These are phyloP conservation scores for Drosophila buzzatii DNA, from an alignment of 2,888 invertebrate genomes.

Conservation along the genomic window DNA sequence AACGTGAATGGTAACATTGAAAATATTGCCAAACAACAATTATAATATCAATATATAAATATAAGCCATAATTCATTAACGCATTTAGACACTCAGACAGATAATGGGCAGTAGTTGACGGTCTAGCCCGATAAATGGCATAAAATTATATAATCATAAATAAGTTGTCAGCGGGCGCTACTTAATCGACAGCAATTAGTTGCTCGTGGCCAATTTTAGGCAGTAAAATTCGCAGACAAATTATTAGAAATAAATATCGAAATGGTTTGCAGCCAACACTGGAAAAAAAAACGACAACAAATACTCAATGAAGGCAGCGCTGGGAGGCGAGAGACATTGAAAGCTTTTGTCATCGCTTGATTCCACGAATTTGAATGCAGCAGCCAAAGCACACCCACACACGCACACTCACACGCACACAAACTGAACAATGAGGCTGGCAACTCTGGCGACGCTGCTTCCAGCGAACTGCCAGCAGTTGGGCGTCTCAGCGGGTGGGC, in stretches of 20 bases:
- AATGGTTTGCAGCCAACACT: slow-evolving; percentile 22
- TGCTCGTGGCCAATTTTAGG: slow-evolving; percentile 62
- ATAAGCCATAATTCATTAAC: slow-evolving; percentile 65
- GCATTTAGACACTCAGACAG: slow-evolving; percentile 39
- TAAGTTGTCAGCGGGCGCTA: slow-evolving; percentile 78
- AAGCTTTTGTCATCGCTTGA: slow-evolving; percentile 76
- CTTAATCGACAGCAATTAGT: slow-evolving; percentile 77
- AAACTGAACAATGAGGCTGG: slow-evolving; percentile 68
- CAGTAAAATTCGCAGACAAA: slow-evolving; percentile 46
- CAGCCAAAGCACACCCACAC: slow-evolving; percentile 34
- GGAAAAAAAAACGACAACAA: slow-evolving; percentile 21
- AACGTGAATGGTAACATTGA: background rate
- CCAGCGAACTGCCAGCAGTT: slow-evolving; percentile 48
- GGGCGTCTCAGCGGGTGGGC: slow-evolving; percentile 67
- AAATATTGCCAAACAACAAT: slow-evolving; percentile 31
- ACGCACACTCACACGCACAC: slow-evolving; percentile 2
- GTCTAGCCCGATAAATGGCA: slow-evolving; percentile 51
- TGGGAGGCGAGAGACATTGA: slow-evolving; percentile 47
- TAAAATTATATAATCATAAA: slow-evolving; percentile 65
- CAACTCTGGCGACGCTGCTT: slow-evolving; percentile 60
- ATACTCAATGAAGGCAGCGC: slow-evolving; percentile 18
- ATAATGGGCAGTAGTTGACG: slow-evolving; percentile 14
- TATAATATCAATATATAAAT: slow-evolving; percentile 20
- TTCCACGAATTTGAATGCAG: slow-evolving; percentile 49
- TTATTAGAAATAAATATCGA: slow-evolving; percentile 42